Base-by-base conservation (phyloP, 2,888 invertebrate genomes). In the Amorpha juglandis region DNA sequence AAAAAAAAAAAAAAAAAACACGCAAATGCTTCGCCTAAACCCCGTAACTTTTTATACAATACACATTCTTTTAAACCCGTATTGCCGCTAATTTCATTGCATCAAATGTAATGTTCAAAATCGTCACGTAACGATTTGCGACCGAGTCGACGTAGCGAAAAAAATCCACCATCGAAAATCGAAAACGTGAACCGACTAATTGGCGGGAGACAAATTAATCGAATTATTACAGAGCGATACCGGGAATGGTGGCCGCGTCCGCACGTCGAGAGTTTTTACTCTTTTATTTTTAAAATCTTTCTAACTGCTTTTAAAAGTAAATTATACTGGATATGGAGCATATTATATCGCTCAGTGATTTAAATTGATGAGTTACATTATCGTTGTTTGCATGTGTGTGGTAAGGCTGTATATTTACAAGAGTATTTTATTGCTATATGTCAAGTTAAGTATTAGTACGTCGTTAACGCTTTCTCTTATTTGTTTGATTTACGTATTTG, bases 121-220 rank as follows among this genome's bases (percentile, higher is more conserved):
- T 70, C 74, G 78, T 79, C 79, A 81, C 78, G 79, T 72, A 77
- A 68, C 77, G 68, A 79, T 84, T 78, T 76, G 75, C 73, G 72
- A 75, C 74, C 71, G 73, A 79, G 74, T 73, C 68, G 67, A 71
- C 67, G 67, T 63, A 66, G 73, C 70, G 80, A 84, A 82, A 83
- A 67, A 65, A 70, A 74, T 11, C 19, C 38, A 16, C 11, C 19
- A 2, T 63, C 62, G 45, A 62, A 58, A 55, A 68, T 71, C 71
- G 71, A 74, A 70, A 69, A 68, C 67, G 51, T 73, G 76, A 74
- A 67, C 74, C 75, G 74, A 78, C 78, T 84, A 79, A 83, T 82
- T 84, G 78, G 72, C 69, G 68, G 55, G 76, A 72, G 80, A 86
- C 81, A 82, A 85, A 86, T 85, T 87, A 86, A 86, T 84, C 80